Evolutionary conservation across 2,797 vertebrate species (phyloP), one percentile per base, ranked within the genome.

Genomic region (Pteropus rufus): DNA sequence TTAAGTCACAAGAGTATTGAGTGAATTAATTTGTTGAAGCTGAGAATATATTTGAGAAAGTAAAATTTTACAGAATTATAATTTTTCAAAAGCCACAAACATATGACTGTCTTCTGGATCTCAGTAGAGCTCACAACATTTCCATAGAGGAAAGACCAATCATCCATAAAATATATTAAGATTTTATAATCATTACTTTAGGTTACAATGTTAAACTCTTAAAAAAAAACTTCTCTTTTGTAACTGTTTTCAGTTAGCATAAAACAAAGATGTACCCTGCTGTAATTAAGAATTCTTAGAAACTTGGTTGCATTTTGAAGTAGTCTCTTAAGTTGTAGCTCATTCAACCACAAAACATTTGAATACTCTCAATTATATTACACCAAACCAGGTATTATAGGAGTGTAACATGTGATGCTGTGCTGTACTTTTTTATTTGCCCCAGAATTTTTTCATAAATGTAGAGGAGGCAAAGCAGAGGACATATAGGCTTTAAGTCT

Each of bases 11-110:
- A 41, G 31, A 95, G 15, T 90, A 7, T 89, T 95, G 54, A 90
- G 75, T 73, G 24, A 75, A 79, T 93, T 93, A 70, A 80, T 79
- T 88, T 92, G 46, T 72, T 93, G 15, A 34, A 94, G 31, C 44
- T 89, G 6, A 87, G 11, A 86, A 10, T 95, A n/a, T 76, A 39
- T 93, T 88, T 90, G 29, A 14, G 31, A 34, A 67, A 73, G 10
- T 73, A 21, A 97, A 89, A 87, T 88, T 82, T 81, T 79, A 80
- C 24, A 16, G 73, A 36, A 72, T 62, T 94, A 0, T 82, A 8
- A 29, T 90, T 94, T 86, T 92, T 18, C 41, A 84, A 21, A 5
- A 16, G 3, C 16, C 10, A 62, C 7, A 95, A 12, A 14, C 10
- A 67, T 81, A 5, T 52, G 11, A 81, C 12, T 95, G 49, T 77